Base-by-base conservation (phyloP, 2,113 vertebrate genomes). In the Oxygymnocypris stewartii region DNA sequence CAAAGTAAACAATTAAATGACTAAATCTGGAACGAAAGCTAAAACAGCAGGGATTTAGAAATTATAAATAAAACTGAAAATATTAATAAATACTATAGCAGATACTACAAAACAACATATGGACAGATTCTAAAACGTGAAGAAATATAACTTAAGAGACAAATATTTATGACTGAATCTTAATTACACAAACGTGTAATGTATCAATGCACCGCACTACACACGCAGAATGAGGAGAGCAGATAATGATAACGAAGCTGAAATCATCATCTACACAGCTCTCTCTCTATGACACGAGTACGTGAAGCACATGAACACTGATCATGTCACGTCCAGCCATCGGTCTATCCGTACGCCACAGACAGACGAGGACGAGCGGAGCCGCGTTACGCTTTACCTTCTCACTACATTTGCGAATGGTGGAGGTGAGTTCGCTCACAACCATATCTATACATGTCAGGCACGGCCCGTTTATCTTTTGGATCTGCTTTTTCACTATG, bases 401-500 rank as follows among this genome's bases (percentile, higher is more conserved):
- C 94, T 96, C 95, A 91, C 97, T 99, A 99, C 98, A 97, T 96
- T 99, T 99, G 96, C 95, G 98, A 96, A 99, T 99, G 96, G 97
- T 99, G 95, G 94, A 94, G 90, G 96, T 98, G 96, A 99, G 97
- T 93, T 99, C 98, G 94, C 96, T 97, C 95, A 97, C 97, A 93
- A 99, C 98, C 97, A 99, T 98, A 95, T 99, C 98, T 98, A 99
- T 96, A 97, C 97, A 99, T 97, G 99, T 99, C 96, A 99, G 96
- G 95, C 95, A 96, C 89, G 98, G 98, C 94, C 96, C 97, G 96
- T 99, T 99, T 95, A 99, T 96, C 96, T 99, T 99, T 96, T 97
- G 98, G 96, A 99, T 97, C 97, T 97, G 98, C 96, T 99, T 99
- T 99, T 99, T 99, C 97, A 99, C 98, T 97, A 98, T 99, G 94